These are phyloP conservation scores for Heterochromis multidens DNA, from an alignment of 2,113 vertebrate genomes.

Conservation along the genomic window DNA sequence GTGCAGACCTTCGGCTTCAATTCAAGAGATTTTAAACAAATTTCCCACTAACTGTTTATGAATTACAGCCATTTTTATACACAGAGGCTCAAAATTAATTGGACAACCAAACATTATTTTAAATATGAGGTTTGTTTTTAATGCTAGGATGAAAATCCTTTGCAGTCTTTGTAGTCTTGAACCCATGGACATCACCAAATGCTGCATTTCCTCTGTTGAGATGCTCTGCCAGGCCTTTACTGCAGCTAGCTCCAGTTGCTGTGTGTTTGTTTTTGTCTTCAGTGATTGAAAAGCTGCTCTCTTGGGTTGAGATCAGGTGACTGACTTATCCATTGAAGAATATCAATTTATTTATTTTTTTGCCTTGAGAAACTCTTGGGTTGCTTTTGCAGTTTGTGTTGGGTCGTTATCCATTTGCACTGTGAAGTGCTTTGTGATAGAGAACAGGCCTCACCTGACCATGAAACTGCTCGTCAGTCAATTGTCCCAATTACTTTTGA, in stretches of 20 bases:
- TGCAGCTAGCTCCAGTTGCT: too few species aligned
- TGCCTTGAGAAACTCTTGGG: neutral
- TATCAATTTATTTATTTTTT: neutral
- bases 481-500: neutral
- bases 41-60: neutral
- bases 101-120: neutral
- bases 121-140: neutral
- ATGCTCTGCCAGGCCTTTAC: too few species aligned
- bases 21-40: neutral
- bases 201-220: neutral
- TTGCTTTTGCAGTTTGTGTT: neutral
- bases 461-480: neutral
- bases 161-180: neutral
- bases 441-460: neutral
- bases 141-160: neutral
- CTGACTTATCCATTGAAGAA: neutral
- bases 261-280: too few species aligned
- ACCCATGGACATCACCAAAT: neutral
- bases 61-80: neutral
- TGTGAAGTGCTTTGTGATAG: neutral
- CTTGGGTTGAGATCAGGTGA: neutral
- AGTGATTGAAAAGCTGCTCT: neutral
- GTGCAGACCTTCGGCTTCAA: neutral
- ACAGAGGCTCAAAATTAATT: neutral
- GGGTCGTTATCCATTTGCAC: neutral